Base-by-base conservation (phyloP, 2,888 invertebrate species). In the Electrophaes corylata region DNA sequence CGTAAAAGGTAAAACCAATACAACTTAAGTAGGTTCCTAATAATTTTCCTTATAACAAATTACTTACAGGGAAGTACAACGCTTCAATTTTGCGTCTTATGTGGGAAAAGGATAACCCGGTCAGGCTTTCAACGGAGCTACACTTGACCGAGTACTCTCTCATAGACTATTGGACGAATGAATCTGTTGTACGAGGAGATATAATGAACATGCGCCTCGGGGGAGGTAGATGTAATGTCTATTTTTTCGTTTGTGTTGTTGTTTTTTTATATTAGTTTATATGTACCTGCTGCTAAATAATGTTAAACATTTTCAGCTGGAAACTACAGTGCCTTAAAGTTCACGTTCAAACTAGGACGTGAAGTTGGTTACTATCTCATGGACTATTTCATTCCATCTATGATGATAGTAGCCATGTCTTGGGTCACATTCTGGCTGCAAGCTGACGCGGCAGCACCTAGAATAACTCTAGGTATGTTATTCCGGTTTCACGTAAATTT, bases 341-440 rank as follows among this genome's bases (percentile, higher is more conserved):
- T 97, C 74, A 95, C 95, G 2, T 96, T 97, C 71, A 95, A 95
- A 73, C 84, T 97, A 43, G 94, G 95, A 0, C 93, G 96, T 43
- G 96, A 96, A 88, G 96, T 96, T 66, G 97, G 97, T 20, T 97
- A 95, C 79, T 97, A 97, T 79, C 92, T 97, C 63, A 95, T 97
- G 95, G 97, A 97, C 74, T 97, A 96, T 78, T 97, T 96, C 70
- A 93, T 97, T 63, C 97, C 97, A 2, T 97, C 97, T 5, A 96
- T 97, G 92, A 93, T 97, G 78, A 94, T 97, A 71, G 97, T 97
- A 1, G 95, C 95, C 4, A 96, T 96, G 72, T 97, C 97, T 0
- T 97, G 97, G 97, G 96, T 97, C 10, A 96, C 97, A 0, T 97
- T 97, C 79, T 97, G 97, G 97, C 83, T 97, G 56, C 97, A 97